These are phyloP conservation scores for Pantherophis vulpinus DNA, from an alignment of 2,797 vertebrate genomes.

Conservation along the genomic window DNA sequence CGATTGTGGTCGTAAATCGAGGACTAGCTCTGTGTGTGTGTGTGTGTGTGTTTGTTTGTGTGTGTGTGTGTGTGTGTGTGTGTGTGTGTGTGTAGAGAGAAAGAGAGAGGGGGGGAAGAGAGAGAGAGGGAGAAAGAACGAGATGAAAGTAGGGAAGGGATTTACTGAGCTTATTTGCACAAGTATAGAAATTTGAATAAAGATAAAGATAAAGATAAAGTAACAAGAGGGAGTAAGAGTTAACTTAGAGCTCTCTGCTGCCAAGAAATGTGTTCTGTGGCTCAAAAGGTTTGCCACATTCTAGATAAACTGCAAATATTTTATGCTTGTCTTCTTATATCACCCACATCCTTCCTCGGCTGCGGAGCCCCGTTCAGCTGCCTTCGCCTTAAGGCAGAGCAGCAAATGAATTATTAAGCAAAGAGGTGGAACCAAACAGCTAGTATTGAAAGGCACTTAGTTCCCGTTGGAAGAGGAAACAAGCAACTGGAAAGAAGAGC, in stretches of 20 bases:
- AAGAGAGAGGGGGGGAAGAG: neutral
- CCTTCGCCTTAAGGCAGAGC: neutral
- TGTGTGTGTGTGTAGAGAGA: too few relatives aligned
- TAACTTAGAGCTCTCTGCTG: neutral
- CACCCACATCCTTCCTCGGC: neutral
- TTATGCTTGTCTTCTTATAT: neutral
- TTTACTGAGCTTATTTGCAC: neutral
- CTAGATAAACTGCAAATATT: neutral
- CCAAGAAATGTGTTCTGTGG: neutral
- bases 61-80: too few relatives aligned
- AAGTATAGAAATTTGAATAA: too few relatives aligned
- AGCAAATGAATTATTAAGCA: neutral
- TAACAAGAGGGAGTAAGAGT: neutral
- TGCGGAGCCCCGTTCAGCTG: accelerated
- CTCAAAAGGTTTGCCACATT: neutral
- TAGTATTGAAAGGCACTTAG: neutral
- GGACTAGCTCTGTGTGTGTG: neutral
- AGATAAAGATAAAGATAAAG: too few relatives aligned
- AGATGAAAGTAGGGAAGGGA: neutral
- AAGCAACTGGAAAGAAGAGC: neutral
- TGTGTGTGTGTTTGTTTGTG: too few relatives aligned
- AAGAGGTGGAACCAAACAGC: neutral
- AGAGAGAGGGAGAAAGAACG: too few relatives aligned
- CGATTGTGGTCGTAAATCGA: neutral
- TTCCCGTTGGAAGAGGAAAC: neutral